Evolutionary conservation across 2,113 vertebrate species (phyloP), one percentile per base, ranked within the genome.

Genomic region (Chunga burmeisteri): DNA sequence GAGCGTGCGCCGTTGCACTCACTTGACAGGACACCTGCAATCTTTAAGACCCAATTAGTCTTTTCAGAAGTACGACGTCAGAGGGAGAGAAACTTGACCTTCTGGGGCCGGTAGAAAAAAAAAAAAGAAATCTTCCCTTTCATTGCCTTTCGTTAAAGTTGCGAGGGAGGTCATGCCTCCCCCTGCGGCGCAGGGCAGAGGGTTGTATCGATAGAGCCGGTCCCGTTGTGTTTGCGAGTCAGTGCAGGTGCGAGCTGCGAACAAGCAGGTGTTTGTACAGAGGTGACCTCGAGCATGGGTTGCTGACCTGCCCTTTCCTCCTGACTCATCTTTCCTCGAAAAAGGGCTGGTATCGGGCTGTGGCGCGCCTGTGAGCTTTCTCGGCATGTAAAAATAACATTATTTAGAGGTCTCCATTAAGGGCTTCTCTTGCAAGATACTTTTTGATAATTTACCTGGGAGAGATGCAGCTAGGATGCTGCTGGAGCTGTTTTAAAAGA

Each of bases 191-290:
- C 61, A 26, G 96, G 97, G 95, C 88, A 96, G 73, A 90, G 88
- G 83, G 73, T 92, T 90, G 93, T 78, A 65, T 96, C 23, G 49
- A 67, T 42, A 34, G 85, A 96, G 73, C 49, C 3, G 26, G 96
- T 92, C 96, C 92, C 8, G 88, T 95, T 93, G 94, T 92, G 90
- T 97, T 93, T 97, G 95, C 38, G 67, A 96, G 96, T 55, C 78
- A 13, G 82, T 82, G 93, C 96, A 98, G 97, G 97, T 98, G 97
- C 92, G 86, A 97, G 97, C 96, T n/a, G 88, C 27, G 88, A 97
- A 97, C 92, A 96, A 94, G 97, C 96, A 97, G 97, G 98, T 98
- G 95, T 97, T 98, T 96, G 95, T 93, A 87, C 86, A 88, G 97
- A 89, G 88, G 90, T 44, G 96, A 98, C 98, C 97, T 93, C 93